Evolutionary conservation across 2,888 invertebrate species (phyloP).

Genomic region (Stenolophus ochropezus): DNA sequence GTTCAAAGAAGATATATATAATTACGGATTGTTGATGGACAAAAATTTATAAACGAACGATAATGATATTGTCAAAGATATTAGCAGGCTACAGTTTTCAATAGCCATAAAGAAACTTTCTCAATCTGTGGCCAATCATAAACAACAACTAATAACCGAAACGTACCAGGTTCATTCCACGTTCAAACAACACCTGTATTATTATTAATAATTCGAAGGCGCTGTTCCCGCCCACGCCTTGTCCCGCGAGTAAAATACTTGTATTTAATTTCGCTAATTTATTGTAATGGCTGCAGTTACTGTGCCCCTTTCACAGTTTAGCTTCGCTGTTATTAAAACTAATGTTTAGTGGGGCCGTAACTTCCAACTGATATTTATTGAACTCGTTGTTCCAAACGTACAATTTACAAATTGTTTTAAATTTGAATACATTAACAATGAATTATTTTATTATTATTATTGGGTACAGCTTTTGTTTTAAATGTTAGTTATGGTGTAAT

Average conservation of each 20-base stretch:
- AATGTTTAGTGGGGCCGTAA: slow-evolving; percentile 64
- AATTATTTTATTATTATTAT: slow-evolving; percentile 34
- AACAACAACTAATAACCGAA: slow-evolving; percentile 32
- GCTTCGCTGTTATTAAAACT: slow-evolving; percentile 64
- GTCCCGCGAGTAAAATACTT: slow-evolving; percentile 41
- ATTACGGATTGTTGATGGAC: too few species aligned
- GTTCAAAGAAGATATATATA: too few species aligned
- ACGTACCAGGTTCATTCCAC: slow-evolving; percentile 10
- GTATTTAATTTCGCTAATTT: slow-evolving; percentile 65
- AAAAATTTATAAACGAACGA: too few species aligned
- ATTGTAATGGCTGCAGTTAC: slow-evolving; percentile 62
- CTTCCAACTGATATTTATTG: slow-evolving; percentile 56
- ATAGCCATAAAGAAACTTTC: not conserved
- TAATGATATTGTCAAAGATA: not conserved
- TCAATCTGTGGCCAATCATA: not conserved
- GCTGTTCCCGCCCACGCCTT: slow-evolving; percentile 17
- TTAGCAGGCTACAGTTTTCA: not conserved
- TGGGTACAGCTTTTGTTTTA: slow-evolving; percentile 24
- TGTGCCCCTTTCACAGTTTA: slow-evolving; percentile 63
- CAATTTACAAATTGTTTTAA: slow-evolving; percentile 60
- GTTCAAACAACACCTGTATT: slow-evolving; percentile 46
- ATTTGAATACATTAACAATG: slow-evolving; percentile 55
- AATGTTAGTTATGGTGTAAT: slow-evolving; percentile 10
- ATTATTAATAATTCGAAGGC: slow-evolving; percentile 46
- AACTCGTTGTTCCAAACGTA: slow-evolving; percentile 50